Evolutionary conservation across 2,113 vertebrate species (phyloP), one percentile per base, ranked within the genome.

Genomic region (Morone saxatilis): DNA sequence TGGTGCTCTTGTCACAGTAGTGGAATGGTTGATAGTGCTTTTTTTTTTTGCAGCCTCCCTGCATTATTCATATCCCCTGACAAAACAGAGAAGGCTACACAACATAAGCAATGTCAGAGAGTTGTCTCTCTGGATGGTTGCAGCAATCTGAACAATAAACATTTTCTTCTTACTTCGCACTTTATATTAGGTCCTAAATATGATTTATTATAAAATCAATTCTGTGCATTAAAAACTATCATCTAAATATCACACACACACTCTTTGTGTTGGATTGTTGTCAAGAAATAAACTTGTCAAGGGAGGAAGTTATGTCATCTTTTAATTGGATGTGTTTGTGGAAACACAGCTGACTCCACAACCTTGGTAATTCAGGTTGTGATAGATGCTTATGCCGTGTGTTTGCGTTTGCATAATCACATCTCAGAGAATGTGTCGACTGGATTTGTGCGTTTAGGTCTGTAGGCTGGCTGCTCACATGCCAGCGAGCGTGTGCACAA

Each of bases 41-140:
- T 50, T 17, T 48, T 56, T 14, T 36, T 88, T 88, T 83, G 68
- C 69, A 69, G 59, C 16, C 48, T 73, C 4, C 25, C 13, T 90
- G 85, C 83, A 89, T 92, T 67, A 89, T 92, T 89, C 81, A 89
- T 83, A 54, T 79, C 77, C 71, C 19, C 67, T 87, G 87, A 80
- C 86, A 82, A 80, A 89, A 70, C 14, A 90, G 57, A 84, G 76
- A 74, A 19, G 20, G 50, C 40, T 71, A 68, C 66, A 81, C 74
- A 83, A 86, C 79, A 78, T 62, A 25, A 45, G 48, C 53, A 72
- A 76, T 41, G 67, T 72, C 81, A 25, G 50, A 65, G 54, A 61
- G 56, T 57, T 69, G 53, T 75, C 59, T 85, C 62, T 25, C 47
- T 65, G 62, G 78, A 67, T 70, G 63, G 25, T 36, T 79, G 63